Conservation (phyloP, 2,797 vertebrate genomes). For the Emys orbicularis region DNA sequence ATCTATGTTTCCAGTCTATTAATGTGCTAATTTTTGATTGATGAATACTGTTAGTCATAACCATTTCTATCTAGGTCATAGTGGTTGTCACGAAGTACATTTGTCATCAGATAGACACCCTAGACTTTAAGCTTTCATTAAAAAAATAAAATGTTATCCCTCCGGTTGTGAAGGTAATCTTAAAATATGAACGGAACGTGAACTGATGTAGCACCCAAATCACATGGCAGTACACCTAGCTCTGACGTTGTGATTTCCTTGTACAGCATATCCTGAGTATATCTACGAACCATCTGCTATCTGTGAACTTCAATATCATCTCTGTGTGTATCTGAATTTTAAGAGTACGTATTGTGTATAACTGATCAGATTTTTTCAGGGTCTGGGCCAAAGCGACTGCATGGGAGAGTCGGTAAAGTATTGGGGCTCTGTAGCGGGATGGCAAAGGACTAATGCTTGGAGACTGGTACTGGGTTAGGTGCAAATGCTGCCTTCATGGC, state of each 20-base stretch:
- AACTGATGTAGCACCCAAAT: not conserved
- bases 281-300: not conserved
- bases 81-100: not conserved
- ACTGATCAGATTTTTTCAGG: not conserved
- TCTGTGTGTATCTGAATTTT: not conserved
- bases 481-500: not conserved
- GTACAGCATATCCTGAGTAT: not conserved
- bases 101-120: not conserved
- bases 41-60: not conserved
- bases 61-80: not conserved
- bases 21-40: not conserved
- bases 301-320: not conserved
- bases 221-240: fast-evolving
- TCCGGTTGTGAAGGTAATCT: not conserved
- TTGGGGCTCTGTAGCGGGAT: no score
- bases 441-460: not conserved
- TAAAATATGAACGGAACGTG: not conserved
- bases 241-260: not conserved
- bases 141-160: not conserved
- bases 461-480: not conserved
- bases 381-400: not conserved
- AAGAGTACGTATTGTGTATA: not conserved
- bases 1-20: not conserved
- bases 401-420: no score
- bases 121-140: not conserved